Conservation (phyloP, 1,140 invertebrate species). For the Zeugodacus cucurbitae region DNA sequence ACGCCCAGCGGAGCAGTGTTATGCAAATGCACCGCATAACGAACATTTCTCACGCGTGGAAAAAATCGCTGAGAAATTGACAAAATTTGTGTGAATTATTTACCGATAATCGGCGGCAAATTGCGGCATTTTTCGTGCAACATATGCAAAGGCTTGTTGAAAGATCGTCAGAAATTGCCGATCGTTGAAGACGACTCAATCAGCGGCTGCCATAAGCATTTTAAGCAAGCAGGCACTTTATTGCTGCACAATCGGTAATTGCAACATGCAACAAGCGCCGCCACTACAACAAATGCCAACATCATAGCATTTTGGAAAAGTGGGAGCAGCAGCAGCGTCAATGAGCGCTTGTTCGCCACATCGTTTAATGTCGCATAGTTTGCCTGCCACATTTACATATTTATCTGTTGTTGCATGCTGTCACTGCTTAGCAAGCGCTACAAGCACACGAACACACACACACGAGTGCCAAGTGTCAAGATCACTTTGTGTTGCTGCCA, state of each 20-base stretch:
- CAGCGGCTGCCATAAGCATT: not conserved
- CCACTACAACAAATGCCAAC: not conserved
- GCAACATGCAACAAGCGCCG: not conserved
- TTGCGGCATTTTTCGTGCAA: not conserved
- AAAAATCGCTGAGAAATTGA: not conserved
- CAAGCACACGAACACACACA: not conserved
- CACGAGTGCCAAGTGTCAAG: not conserved
- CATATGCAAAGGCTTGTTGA: not conserved
- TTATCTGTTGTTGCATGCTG: not conserved
- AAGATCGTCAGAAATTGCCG: not conserved
- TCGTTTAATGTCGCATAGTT: slow-evolving; percentile 1
- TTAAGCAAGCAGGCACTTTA: not conserved
- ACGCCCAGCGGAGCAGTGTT: not conserved
- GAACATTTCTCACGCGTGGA: too few relatives aligned
- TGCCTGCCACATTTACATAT: slow-evolving; percentile 4
- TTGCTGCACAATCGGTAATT: not conserved
- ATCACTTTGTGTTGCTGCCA: not conserved
- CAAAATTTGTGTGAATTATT: not conserved
- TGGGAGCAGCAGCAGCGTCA: not conserved
- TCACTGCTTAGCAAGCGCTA: not conserved
- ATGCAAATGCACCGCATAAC: not conserved
- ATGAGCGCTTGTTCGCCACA: not conserved
- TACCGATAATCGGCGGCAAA: slow-evolving; percentile 1
- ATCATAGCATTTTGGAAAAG: not conserved
- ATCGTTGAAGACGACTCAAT: not conserved